phyloP scores from a whole-genome alignment of 1,140 invertebrate species.

The Drosophila oshimai region DNA sequence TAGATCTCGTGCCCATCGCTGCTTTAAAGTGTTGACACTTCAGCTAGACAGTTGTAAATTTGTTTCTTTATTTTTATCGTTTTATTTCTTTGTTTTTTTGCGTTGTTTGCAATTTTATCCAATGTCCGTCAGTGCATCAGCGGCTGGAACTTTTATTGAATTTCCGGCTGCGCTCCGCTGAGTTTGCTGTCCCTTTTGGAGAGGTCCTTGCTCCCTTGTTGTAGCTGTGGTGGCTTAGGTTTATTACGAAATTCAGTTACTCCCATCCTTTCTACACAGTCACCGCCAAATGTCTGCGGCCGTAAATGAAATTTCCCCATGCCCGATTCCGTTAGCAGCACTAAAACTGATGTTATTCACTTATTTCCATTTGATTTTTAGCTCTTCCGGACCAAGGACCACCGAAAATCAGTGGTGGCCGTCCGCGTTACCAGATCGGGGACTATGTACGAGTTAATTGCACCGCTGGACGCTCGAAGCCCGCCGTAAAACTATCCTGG shows the following conservation, averaged over 20 bases:
- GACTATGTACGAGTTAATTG: conserved; percentile 88
- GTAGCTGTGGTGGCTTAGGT: conserved; percentile 41
- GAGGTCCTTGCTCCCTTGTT: conserved; percentile 1
- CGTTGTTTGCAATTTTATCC: conserved; percentile 57
- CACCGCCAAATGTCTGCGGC: conserved; percentile 38
- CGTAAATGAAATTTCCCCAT: conserved; percentile 65
- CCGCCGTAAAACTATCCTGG: conserved; percentile 88
- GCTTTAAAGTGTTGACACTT: conserved; percentile 41
- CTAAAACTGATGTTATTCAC: conserved; percentile 10
- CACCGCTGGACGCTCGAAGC: conserved; percentile 87
- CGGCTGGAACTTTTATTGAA: conserved; percentile 80
- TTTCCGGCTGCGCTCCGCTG: conserved; percentile 64
- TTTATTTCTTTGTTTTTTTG: conserved; percentile 18
- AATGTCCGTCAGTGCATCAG: conserved; percentile 67
- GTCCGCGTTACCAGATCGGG: conserved; percentile 86
- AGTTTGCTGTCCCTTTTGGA: conserved; percentile 28
- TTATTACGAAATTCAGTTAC: conserved; percentile 58
- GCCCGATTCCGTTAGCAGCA: conserved; percentile 19
- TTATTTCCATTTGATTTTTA: conserved; percentile 65
- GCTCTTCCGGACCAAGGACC: conserved; percentile 88
- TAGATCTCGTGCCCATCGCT: too few species aligned
- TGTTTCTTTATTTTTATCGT: conserved; percentile 21
- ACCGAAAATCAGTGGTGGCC: conserved; percentile 86
- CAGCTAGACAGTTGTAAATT: not conserved
- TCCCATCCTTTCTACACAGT: not conserved